Conservation (phyloP, 2,888 invertebrate genomes). For the Timema podura region DNA sequence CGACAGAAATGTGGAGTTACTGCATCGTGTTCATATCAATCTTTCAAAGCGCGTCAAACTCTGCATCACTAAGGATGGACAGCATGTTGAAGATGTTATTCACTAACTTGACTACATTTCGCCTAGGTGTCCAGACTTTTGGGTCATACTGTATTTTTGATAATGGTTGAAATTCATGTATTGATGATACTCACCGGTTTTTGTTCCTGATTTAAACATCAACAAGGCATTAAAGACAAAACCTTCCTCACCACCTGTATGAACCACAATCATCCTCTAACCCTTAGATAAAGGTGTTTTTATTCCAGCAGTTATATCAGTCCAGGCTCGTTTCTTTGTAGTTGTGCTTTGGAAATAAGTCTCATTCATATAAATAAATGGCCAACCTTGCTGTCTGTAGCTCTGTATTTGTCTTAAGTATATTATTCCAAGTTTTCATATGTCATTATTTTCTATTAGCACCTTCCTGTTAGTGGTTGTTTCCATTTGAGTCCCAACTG, state of each 20-base stretch:
- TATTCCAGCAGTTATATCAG: too few species aligned
- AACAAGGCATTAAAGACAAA: background rate
- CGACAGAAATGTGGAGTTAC: too few species aligned
- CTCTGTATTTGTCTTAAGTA: background rate
- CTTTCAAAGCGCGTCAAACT: too few species aligned
- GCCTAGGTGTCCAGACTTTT: too few species aligned
- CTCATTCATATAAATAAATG: conserved; percentile 1
- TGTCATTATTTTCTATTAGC: background rate
- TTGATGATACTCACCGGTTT: background rate
- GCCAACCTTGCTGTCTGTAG: background rate
- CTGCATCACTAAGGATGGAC: too few species aligned
- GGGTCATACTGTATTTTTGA: too few species aligned
- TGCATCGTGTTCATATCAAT: too few species aligned
- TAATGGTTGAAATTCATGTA: background rate
- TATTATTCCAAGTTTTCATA: background rate
- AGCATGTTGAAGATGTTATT: too few species aligned
- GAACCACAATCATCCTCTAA: background rate
- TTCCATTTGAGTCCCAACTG: conserved; percentile 3
- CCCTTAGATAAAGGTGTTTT: background rate
- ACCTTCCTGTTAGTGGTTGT: background rate
- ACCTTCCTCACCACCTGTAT: conserved; percentile 1
- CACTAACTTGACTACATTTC: too few species aligned
- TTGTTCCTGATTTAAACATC: background rate
- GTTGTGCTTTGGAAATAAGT: background rate
- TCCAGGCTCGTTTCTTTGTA: too few species aligned